Evolutionary conservation across 2,113 vertebrate genomes (phyloP).

Genomic region (Nothocercus nigrocapillus): DNA sequence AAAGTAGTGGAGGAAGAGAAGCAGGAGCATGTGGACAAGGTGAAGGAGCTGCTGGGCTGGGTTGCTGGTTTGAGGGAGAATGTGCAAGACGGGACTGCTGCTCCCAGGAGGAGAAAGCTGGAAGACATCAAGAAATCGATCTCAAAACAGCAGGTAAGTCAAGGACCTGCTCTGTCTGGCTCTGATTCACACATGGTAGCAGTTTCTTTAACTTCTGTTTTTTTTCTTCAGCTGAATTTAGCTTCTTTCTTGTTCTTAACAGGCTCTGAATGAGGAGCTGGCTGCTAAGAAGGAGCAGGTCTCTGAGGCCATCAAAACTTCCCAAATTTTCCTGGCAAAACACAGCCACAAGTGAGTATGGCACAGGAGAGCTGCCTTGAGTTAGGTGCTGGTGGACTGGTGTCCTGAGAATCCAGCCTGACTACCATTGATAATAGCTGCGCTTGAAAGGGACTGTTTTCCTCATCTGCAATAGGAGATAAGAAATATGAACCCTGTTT

Average conservation of each 20-base stretch:
- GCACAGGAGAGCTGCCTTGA: not conserved
- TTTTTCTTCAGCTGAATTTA: not conserved
- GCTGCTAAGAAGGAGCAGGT: conserved; percentile 89
- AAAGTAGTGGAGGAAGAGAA: conserved; percentile 98
- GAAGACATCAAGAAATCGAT: conserved; percentile 87
- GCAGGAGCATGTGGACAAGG: conserved; percentile 89
- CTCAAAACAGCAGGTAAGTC: conserved; percentile 88
- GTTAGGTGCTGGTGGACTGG: not conserved
- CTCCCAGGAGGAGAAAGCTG: conserved; percentile 66
- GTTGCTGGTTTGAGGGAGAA: conserved; percentile 83
- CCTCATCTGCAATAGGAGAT: not conserved
- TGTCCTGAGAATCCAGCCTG: not conserved
- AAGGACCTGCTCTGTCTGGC: not conserved
- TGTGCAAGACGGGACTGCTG: conserved; percentile 62
- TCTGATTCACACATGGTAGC: not conserved
- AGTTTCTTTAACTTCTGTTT: not conserved
- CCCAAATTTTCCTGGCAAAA: conserved; percentile 94
- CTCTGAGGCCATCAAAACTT: conserved; percentile 90
- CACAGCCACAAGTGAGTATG: conserved; percentile 92
- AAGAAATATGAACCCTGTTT: not conserved
- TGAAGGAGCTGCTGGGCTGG: conserved; percentile 93
- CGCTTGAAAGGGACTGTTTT: fast-evolving
- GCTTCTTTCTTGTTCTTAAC: not conserved
- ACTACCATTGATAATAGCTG: not conserved
- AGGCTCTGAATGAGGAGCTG: conserved; percentile 91